Evolutionary conservation across 2,888 invertebrate genomes (phyloP), one percentile per base, ranked within the genome.

Genomic region (Macaria liturata): DNA sequence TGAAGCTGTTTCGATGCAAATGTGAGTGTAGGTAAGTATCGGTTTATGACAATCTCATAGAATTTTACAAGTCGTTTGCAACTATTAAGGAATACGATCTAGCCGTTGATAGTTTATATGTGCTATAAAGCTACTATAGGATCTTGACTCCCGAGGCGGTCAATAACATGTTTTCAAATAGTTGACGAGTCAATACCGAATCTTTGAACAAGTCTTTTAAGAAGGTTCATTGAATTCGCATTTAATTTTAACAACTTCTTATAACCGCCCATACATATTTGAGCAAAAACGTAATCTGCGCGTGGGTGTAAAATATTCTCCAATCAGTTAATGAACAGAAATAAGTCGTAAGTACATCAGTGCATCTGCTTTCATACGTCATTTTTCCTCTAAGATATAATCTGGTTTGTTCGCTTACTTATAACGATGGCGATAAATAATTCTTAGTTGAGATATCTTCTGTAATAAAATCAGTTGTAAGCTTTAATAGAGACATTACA

Each of bases 271-370:
- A 72, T 67, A 66, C 63, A 60, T 49, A 55, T n/a, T 59, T 55
- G 47, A 61, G 62, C 74, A 74, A 71, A 74, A 68, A 68, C 57
- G 47, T 54, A 61, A 68, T 58, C 54, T 62, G 51, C 31, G 64
- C 49, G 73, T 74, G 62, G 75, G 74, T 63, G 70, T 65, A 55
- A 51, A 64, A 58, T 46, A 52, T 64, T 56, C 53, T 60, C 57
- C 57, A 54, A 46, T 60, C 49, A 57, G 44, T 47, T 7, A 8
- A 8, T 40, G 43, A 56, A 49, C 45, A 9, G 46, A 5, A 31
- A 45, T 52, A 57, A 9, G 42, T 9, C 49, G 34, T 49, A 48
- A 46, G 8, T 9, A 32, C 39, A 30, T 6, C 3, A 7, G 8
- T 20, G 8, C 42, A 5, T n/a, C 42, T 1, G 9, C 3, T 32